Conservation (phyloP, 2,888 invertebrate species). For the Nemapogon koenigi region DNA sequence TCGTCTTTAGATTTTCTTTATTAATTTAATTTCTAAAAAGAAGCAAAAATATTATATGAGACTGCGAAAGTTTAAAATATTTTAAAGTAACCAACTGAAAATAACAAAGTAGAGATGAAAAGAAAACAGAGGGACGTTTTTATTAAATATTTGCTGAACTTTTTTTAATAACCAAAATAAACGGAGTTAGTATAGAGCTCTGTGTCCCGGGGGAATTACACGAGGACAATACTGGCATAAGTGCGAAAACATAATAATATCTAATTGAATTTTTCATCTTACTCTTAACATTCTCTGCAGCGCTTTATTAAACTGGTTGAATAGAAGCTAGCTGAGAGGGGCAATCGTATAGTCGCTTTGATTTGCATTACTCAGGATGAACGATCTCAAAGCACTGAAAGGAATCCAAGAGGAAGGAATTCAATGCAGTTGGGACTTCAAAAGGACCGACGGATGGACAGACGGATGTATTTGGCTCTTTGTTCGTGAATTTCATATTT, state of each 20-base stretch:
- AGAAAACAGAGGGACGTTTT: no score
- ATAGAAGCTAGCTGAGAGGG: conserved; percentile 27
- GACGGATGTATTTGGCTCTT: no score
- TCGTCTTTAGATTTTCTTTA: no score
- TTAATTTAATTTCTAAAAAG: no score
- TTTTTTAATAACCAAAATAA: no score
- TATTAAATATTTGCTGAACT: no score
- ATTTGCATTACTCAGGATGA: conserved; percentile 38
- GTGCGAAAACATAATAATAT: conserved; percentile 19
- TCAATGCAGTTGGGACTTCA: conserved; percentile 26
- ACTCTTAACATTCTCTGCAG: conserved; percentile 27
- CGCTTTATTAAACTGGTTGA: conserved; percentile 42
- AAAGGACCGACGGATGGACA: conserved; percentile 12
- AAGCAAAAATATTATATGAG: no score
- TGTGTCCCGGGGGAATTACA: conserved; percentile 21
- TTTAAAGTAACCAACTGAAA: no score
- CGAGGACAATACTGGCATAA: conserved; percentile 1
- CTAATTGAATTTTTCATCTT: conserved; percentile 49
- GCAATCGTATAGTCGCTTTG: conserved; percentile 34
- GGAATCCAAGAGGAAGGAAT: conserved; percentile 23
- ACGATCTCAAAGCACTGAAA: conserved; percentile 31
- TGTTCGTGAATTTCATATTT: no score
- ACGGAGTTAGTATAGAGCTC: no score
- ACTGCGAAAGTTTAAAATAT: no score
- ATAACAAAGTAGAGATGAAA: no score